A percentile compares a stretch with the other conserved stretches of the same genome.
Evolutionary conservation across 2,888 invertebrate species (phyloP).

Genomic region (Drosophila prostipennis): DNA sequence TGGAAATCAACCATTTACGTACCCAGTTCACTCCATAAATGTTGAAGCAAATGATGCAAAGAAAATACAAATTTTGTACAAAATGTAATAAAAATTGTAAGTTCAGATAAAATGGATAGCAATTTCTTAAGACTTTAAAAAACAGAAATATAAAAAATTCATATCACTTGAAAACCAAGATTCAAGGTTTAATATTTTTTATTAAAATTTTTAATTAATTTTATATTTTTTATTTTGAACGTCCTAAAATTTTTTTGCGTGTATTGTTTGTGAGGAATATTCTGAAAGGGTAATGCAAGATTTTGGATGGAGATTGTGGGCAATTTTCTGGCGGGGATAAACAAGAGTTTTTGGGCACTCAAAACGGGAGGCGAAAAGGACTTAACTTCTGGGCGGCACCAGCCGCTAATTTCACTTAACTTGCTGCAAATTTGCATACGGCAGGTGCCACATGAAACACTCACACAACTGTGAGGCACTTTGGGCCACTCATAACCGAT

Average conservation of each 20-base stretch:
- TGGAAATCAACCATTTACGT: not conserved
- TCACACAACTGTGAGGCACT: slow-evolving; percentile 13
- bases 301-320: slow-evolving; percentile 11
- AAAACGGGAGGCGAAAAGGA: slow-evolving; percentile 14
- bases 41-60: too few species aligned
- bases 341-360: slow-evolving; percentile 28
- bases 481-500: slow-evolving; percentile 39
- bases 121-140: too few species aligned
- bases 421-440: slow-evolving; percentile 44
- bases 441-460: slow-evolving; percentile 22
- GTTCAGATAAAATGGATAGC: too few species aligned
- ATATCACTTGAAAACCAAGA: too few species aligned
- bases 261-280: not conserved
- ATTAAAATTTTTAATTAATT: too few species aligned
- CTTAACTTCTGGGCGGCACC: slow-evolving; percentile 22
- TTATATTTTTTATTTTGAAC: too few species aligned
- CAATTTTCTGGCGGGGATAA: slow-evolving; percentile 3
- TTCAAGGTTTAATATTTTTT: too few species aligned
- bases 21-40: not conserved
- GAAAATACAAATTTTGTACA: too few species aligned
- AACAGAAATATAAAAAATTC: too few species aligned
- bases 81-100: too few species aligned
- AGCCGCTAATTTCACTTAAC: slow-evolving; percentile 58
- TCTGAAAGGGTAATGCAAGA: not conserved
- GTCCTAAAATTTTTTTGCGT: not conserved